Base-by-base conservation (phyloP, 2,888 invertebrate species). In the Sphaerophoria taeniata region DNA sequence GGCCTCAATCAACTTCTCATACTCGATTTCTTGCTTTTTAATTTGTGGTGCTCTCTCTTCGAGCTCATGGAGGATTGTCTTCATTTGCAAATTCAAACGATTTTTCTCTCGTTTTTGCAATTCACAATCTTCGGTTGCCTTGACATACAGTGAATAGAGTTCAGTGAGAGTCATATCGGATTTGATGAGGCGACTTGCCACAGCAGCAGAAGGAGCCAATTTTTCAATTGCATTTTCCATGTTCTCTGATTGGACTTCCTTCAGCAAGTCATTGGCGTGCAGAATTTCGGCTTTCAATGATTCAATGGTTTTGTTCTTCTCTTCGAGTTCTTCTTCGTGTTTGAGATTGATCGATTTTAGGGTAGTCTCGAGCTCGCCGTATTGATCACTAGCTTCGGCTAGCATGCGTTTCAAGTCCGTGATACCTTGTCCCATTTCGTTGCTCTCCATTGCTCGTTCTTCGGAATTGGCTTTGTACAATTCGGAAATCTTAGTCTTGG, bases 131-230 rank as follows among this genome's bases (percentile, higher is more conserved):
- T 98, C 97, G 11, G 95, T 94, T 2, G 95, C 94, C 89, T 95
- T 95, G 0, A 97, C 96, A 89, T 97, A 95, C 89, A 98, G 95
- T 0, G 96, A 95, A 92, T 98, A 99, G 83, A 99, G 95, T 92
- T 98, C 97, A 0, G 98, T 98, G 12, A 98, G 93, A 3, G 97
- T 96, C 94, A 98, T 95, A 55, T 98, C 97, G 12, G 97, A 95
- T 90, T 97, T 97, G 14, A 98, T 93, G 47, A 98, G 93, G 89
- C 95, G 95, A 90, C 96, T 96, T 4, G 97, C 96, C 55, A 96
- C 95, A 5, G 98, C 97, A 6, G 98, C 98, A n/a, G 97, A 95
- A 45, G 98, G 98, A 31, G 97, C 96, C 84, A 97, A 91, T 88
- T 95, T 95, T 90, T 95, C 96, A 70, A 97, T 93, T 69, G 96